phyloP scores from a whole-genome alignment of 1,140 invertebrate genomes.

The Acromyrmex charruanus region DNA sequence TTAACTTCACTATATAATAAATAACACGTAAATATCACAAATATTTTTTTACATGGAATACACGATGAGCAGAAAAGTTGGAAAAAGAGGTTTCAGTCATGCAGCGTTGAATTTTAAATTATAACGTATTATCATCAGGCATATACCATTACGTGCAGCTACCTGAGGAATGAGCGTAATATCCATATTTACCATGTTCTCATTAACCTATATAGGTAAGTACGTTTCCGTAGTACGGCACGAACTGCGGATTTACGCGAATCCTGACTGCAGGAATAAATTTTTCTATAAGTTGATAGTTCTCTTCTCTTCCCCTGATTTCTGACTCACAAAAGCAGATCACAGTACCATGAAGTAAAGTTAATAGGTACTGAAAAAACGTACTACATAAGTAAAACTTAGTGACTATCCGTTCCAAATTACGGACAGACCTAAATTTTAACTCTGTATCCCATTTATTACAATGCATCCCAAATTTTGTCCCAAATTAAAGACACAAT shows the following conservation, averaged over 20 bases:
- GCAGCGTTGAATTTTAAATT: slow-evolving; percentile 29
- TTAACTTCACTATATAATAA: not conserved
- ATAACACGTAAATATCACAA: not conserved
- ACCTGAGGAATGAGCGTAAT: slow-evolving; percentile 5
- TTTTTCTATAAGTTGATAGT: slow-evolving; percentile 4
- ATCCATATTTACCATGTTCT: slow-evolving; percentile 17
- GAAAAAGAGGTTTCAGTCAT: slow-evolving; percentile 18
- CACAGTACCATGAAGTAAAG: too few relatives aligned
- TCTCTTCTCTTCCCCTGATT: too few relatives aligned
- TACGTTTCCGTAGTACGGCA: not conserved
- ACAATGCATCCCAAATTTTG: too few relatives aligned
- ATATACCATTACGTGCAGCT: slow-evolving; percentile 28
- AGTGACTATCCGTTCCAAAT: too few relatives aligned
- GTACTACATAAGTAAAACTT: too few relatives aligned
- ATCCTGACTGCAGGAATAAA: not conserved
- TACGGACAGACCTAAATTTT: too few relatives aligned
- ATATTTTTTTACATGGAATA: not conserved
- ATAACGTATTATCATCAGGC: slow-evolving; percentile 4
- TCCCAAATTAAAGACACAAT: too few relatives aligned
- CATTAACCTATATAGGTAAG: slow-evolving; percentile 29
- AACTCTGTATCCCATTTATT: too few relatives aligned
- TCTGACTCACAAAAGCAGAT: too few relatives aligned
- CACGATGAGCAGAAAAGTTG: not conserved
- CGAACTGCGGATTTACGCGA: slow-evolving; percentile 8
- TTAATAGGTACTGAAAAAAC: too few relatives aligned